Conservation (phyloP, 2,888 invertebrate species). For the Papilio gigon region DNA sequence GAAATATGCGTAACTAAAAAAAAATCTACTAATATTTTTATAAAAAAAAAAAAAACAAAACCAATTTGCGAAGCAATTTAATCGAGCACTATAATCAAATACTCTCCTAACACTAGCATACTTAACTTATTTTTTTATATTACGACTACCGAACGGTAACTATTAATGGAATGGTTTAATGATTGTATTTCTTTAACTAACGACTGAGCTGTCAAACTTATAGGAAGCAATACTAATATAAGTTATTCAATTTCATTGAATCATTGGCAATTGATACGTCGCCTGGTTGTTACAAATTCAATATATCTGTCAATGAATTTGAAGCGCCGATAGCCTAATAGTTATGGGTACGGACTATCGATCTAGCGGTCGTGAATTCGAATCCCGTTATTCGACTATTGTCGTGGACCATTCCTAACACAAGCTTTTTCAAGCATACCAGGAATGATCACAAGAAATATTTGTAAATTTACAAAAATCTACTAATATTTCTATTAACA, state of each 20-base stretch:
- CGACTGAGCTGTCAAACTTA: slow-evolving; percentile 72
- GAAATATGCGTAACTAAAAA: too few species aligned
- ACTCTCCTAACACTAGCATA: slow-evolving; percentile 14
- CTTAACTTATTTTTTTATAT: slow-evolving; percentile 37
- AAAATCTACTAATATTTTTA: too few species aligned
- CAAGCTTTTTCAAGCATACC: too few species aligned
- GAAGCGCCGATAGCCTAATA: too few species aligned
- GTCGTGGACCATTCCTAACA: too few species aligned
- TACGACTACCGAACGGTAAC: slow-evolving; percentile 47
- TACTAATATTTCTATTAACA: too few species aligned
- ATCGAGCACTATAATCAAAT: slow-evolving; percentile 28
- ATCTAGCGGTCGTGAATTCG: too few species aligned
- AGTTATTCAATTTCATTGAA: slow-evolving; percentile 79
- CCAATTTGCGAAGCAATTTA: slow-evolving; percentile 21
- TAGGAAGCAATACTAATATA: slow-evolving; percentile 70
- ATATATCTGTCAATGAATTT: slow-evolving; percentile 30
- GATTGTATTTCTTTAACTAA: slow-evolving; percentile 66
- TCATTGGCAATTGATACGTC: slow-evolving; percentile 66
- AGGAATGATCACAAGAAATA: too few species aligned
- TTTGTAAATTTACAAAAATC: too few species aligned
- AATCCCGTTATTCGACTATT: too few species aligned
- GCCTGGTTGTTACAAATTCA: slow-evolving; percentile 49
- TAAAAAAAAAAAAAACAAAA: too few species aligned
- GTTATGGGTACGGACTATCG: too few species aligned
- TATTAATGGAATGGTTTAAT: slow-evolving; percentile 61